Evolutionary conservation across 1,140 invertebrate species (phyloP).

Genomic region (Paraescarpia echinospica): DNA sequence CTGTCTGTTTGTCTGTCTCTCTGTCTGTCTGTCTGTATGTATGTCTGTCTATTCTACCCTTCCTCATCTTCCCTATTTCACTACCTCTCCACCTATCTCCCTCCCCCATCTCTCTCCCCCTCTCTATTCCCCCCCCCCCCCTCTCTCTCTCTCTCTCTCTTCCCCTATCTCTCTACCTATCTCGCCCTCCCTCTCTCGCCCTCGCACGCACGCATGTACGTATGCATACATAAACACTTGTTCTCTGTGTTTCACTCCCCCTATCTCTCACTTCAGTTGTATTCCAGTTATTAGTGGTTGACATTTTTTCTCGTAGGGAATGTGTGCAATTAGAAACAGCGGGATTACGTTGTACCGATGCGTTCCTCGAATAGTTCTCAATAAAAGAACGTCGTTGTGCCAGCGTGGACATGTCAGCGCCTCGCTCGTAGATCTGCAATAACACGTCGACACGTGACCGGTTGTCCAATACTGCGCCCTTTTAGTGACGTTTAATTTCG

Average conservation of each 20-base stretch:
- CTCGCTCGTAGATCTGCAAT: neutral
- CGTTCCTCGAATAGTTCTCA: neutral
- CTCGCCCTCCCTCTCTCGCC: too few species aligned
- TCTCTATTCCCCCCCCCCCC: too few species aligned
- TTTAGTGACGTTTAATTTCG: neutral
- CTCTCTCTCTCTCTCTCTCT: too few species aligned
- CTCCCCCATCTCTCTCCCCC: too few species aligned
- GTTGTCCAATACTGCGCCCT: neutral
- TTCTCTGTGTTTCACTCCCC: neutral
- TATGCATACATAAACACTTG: too few species aligned
- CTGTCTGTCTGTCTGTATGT: neutral
- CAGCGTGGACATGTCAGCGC: neutral
- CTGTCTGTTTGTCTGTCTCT: neutral
- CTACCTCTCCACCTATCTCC: neutral
- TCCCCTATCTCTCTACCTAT: too few species aligned
- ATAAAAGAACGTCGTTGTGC: neutral
- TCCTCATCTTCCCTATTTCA: neutral
- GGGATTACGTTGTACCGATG: neutral
- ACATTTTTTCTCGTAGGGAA: neutral
- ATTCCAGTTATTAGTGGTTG: neutral
- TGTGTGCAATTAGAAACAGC: neutral
- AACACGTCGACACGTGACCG: neutral
- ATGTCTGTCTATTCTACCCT: neutral
- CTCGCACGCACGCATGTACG: too few species aligned
- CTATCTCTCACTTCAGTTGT: neutral